Percentiles rank a stretch among this genome's conserved stretches.
phyloP scores from a whole-genome alignment of 2,113 vertebrate species.

The Chaetura pelagica region DNA sequence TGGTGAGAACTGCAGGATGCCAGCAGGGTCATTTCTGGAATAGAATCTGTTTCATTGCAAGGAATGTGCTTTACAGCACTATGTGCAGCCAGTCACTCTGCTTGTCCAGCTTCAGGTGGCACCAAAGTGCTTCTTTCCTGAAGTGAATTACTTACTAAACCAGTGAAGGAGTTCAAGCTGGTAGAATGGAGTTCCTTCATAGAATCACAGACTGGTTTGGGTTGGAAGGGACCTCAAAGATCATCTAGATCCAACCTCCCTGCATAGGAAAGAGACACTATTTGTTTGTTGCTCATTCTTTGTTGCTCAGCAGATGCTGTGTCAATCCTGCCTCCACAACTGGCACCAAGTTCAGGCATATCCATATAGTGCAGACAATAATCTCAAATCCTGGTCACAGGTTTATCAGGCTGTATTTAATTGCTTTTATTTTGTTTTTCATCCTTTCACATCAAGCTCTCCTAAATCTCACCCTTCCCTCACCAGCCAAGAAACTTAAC shows the following conservation, averaged over 20 bases:
- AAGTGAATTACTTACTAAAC: background rate
- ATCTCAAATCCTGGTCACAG: background rate
- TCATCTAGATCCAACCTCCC: too few species aligned
- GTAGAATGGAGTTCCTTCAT: background rate
- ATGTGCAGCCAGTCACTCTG: accelerated
- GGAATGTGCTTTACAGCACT: background rate
- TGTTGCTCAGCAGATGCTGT: background rate
- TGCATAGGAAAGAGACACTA: too few species aligned
- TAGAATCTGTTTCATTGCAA: background rate
- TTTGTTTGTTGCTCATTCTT: background rate
- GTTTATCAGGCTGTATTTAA: background rate
- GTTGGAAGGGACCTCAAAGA: too few species aligned
- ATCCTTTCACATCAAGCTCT: background rate
- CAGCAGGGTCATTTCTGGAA: accelerated
- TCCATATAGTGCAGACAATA: background rate
- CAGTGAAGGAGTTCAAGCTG: background rate
- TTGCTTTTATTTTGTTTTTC: background rate
- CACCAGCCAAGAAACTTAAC: background rate
- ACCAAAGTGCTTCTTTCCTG: background rate
- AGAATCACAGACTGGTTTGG: too few species aligned
- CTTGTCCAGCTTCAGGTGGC: background rate
- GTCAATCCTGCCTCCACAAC: background rate
- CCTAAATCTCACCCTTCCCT: background rate
- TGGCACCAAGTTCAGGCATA: background rate
- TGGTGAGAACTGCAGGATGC: background rate